Percentiles rank a stretch among this genome's conserved stretches.
These are phyloP conservation scores for Amblyjoppa proteus DNA, from an alignment of 2,888 invertebrate genomes.

Conservation along the genomic window DNA sequence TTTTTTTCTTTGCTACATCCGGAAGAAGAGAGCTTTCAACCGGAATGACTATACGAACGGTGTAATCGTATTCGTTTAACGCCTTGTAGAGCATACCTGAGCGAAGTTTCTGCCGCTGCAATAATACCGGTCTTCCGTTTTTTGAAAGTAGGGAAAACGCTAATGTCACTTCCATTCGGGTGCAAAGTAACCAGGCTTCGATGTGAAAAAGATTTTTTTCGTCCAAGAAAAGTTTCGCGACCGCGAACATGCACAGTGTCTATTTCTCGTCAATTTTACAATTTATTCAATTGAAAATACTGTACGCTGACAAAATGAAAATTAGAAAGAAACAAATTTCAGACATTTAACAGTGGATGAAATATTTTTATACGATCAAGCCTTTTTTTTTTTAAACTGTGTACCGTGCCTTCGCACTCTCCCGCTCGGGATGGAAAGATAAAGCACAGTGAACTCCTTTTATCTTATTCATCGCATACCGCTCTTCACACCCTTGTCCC, in stretches of 20 bases:
- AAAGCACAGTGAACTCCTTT: background rate
- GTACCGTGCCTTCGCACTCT: background rate
- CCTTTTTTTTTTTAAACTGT: background rate
- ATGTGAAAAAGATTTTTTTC: background rate
- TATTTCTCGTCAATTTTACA: too few species aligned
- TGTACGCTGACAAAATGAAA: too few species aligned
- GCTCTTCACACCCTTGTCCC: background rate
- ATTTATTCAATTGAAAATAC: too few species aligned
- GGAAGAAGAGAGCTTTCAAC: background rate
- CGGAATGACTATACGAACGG: background rate
- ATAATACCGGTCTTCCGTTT: background rate
- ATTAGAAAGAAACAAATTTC: too few species aligned
- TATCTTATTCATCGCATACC: conserved; percentile 1
- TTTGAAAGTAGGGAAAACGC: background rate
- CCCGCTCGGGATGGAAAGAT: background rate
- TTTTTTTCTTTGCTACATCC: background rate
- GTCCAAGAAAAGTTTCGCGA: background rate
- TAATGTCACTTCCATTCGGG: background rate
- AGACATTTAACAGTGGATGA: too few species aligned
- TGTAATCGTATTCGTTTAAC: background rate
- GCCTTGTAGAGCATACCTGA: background rate
- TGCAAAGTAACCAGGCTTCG: background rate
- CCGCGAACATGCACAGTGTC: too few species aligned
- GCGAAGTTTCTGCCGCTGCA: background rate
- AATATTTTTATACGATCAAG: background rate